A percentile compares a stretch with the other conserved stretches of the same genome.
Evolutionary conservation across 1,140 invertebrate species (phyloP).

Genomic region (Cydia pomonella): DNA sequence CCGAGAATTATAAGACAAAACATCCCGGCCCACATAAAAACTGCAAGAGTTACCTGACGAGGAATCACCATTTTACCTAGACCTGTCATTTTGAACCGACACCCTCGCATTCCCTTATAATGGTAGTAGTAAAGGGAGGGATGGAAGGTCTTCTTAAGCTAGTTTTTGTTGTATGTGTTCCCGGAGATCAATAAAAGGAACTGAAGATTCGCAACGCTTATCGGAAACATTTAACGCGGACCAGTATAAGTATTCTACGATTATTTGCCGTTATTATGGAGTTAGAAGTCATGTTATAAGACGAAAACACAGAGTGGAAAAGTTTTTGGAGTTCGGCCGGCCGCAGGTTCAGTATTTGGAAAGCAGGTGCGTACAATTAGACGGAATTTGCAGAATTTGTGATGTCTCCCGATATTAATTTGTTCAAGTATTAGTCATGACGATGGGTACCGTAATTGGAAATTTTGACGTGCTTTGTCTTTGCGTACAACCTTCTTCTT

Average conservation of each 20-base stretch:
- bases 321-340: no score
- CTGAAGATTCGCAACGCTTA: background rate
- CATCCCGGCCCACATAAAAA: conserved; percentile 39
- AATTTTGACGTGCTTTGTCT: background rate
- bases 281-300: background rate
- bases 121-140: conserved; percentile 23
- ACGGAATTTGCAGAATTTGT: background rate
- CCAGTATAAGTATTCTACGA: background rate
- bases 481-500: background rate
- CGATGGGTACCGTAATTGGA: background rate
- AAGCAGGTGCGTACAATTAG: conserved; percentile 1
- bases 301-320: background rate
- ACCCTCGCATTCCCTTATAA: background rate
- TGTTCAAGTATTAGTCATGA: conserved; percentile 3
- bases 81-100: conserved; percentile 30
- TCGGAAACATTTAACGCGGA: background rate
- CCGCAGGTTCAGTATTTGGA: background rate
- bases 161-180: conserved; percentile 29
- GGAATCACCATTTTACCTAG: background rate
- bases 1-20: conserved; percentile 41
- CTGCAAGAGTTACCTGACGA: conserved; percentile 39
- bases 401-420: background rate
- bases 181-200: conserved; percentile 19
- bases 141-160: conserved; percentile 41
- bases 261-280: background rate